Base-by-base conservation (phyloP, 2,888 invertebrate species). In the Standfussiana lucernea region DNA sequence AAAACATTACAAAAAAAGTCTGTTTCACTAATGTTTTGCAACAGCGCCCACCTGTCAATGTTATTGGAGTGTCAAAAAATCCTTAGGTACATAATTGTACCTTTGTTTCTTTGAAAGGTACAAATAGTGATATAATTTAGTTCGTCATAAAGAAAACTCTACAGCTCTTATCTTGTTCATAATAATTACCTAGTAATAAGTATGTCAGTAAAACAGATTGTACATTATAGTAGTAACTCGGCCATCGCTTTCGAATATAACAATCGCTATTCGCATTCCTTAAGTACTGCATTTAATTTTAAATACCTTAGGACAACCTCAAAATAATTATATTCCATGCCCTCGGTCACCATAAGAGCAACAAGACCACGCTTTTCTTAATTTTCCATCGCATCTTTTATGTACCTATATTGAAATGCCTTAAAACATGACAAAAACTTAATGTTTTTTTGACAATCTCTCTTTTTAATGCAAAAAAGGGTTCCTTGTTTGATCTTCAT, bases 171-270 rank as follows among this genome's bases (percentile, higher is more conserved):
- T 75, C 85, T 72, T 70, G 68, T 70, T 66, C 24, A 53, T 66
- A 69, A 79, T 66, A 82, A 84, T 84, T 84, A 84, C 72, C 45
- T 69, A 80, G 66, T 66, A 73, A 67, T 84, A 80, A 74, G 69
- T 79, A 15, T 79, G 84, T 82, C 80, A 82, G 82, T 80, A 67
- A 84, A 62, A 78, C 72, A 83, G 83, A 78, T 81, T 78, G 65
- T 83, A 53, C 78, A 72, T 72, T 66, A 62, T 40, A 80, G 45
- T 72, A 72, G n/a, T 32, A 69, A 75, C 62, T 67, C 71, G 71
- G 70, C 74, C 67, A 72, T 85, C 75, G 70, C 82, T 81, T 83
- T 84, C 75, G 47, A 85, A 81, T 69, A 64, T 59, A 85, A 81
- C 66, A 80, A 76, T 85, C 67, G 28, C 64, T n/a, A 76, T 70